Base-by-base conservation (phyloP, 2,888 invertebrate species). In the Micropterix aruncella region DNA sequence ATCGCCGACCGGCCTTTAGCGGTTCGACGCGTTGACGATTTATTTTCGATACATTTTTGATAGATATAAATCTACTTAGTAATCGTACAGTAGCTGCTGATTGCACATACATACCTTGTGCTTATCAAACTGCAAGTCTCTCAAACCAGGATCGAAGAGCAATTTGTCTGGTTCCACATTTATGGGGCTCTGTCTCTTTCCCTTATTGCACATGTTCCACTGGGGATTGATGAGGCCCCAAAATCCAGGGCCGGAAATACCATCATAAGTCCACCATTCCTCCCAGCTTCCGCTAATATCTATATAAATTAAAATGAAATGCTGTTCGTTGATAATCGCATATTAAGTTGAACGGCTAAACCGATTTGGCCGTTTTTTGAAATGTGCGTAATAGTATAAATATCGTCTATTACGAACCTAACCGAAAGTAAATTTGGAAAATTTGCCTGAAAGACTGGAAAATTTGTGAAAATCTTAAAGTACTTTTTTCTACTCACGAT, bases 181-280 rank as follows among this genome's bases (percentile, higher is more conserved):
- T 61, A 99, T 91, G 2, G 97, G 97, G 50, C 95, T 95, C 69
- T 97, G 97, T 50, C 94, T 79, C 50, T 90, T 78, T 40, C 97
- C 97, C 65, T 92, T 92, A 68, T 86, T 90, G 75, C 97, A 97
- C 78, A 97, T 83, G 60, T 85, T 86, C 97, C 97, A 97, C 64
- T 95, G 93, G 12, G 93, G 92, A 73, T 96, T 96, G 71, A 96
- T 90, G 53, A 94, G 77, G 46, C 97, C 96, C 97, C 97, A 97
- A 73, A 94, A 96, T 46, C 89, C 87, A 41, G 96, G 95, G 69
- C 97, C 97, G 61, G 86, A 86, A 60, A 87, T 86, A 18, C 86
- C 85, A 59, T 85, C 85, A 70, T 86, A 86, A 1, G 85, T 86
- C 85, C 85, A 86, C 86, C 87, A 87, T 70, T 85, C 84, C 60